A percentile compares a stretch with the other conserved stretches of the same genome.
Evolutionary conservation across 2,113 vertebrate genomes (phyloP).

Genomic region (Oriolus oriolus): DNA sequence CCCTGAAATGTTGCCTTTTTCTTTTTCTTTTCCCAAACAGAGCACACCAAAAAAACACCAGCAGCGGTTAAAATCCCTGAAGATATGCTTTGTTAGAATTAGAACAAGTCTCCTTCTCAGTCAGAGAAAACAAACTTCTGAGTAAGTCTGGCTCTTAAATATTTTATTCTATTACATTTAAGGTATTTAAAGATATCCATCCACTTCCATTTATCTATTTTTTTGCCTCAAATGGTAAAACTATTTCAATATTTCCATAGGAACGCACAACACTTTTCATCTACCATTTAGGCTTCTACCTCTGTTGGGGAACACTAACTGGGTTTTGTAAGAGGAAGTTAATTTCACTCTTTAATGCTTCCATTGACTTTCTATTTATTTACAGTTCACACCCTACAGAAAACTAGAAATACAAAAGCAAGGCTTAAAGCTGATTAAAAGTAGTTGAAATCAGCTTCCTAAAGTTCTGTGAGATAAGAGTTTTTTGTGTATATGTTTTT

Average conservation of each 20-base stretch:
- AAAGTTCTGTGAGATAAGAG: neutral
- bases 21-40: neutral
- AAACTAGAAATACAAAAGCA: neutral
- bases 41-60: neutral
- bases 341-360: neutral
- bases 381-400: neutral
- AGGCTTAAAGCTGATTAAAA: neutral
- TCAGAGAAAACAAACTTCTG: neutral
- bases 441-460: neutral
- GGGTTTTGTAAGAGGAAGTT: neutral
- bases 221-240: neutral
- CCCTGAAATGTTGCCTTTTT: neutral
- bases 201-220: neutral
- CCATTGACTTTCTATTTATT: neutral
- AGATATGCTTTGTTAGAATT: neutral
- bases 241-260: neutral
- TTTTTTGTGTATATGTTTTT: neutral
- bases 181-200: neutral
- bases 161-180: neutral
- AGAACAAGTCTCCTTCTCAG: neutral
- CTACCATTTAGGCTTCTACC: neutral
- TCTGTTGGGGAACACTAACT: neutral
- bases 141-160: neutral
- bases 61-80: neutral
- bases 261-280: neutral